Percentiles rank a stretch among this genome's conserved stretches.
Evolutionary conservation across 2,113 vertebrate species (phyloP).

Genomic region (Amphiprion percula): DNA sequence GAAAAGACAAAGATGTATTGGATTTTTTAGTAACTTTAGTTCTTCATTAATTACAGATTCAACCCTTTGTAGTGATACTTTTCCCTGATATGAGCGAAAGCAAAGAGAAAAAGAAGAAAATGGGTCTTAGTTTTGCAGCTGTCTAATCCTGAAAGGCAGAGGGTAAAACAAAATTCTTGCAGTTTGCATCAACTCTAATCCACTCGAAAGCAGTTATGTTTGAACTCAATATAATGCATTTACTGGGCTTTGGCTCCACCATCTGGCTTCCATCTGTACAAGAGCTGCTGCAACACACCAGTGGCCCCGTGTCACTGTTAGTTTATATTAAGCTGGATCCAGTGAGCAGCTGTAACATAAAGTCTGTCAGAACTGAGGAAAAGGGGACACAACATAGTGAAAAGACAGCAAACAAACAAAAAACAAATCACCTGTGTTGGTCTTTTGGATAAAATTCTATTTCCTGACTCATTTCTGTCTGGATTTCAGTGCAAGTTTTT

Average conservation of each 20-base stretch:
- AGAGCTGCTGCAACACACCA: background rate
- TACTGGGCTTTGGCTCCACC: conserved; percentile 30
- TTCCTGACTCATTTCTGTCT: background rate
- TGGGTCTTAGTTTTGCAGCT: background rate
- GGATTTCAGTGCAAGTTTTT: background rate
- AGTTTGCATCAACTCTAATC: background rate
- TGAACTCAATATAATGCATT: background rate
- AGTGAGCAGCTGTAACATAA: no score
- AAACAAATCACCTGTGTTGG: background rate
- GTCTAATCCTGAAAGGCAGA: background rate
- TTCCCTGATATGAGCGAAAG: no score
- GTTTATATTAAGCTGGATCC: no score
- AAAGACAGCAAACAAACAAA: background rate
- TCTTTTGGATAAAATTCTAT: background rate
- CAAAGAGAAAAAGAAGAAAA: background rate
- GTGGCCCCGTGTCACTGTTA: no score
- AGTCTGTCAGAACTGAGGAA: no score
- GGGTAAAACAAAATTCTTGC: background rate
- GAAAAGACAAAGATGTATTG: conserved; percentile 3
- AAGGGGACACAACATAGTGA: no score
- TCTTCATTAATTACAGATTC: no score
- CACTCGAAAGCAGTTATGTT: background rate
- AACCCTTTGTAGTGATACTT: no score
- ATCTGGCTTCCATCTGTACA: conserved; percentile 1
- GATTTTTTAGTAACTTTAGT: background rate